Base-by-base conservation (phyloP, 2,888 invertebrate genomes). In the Heteromurus nitidus region DNA sequence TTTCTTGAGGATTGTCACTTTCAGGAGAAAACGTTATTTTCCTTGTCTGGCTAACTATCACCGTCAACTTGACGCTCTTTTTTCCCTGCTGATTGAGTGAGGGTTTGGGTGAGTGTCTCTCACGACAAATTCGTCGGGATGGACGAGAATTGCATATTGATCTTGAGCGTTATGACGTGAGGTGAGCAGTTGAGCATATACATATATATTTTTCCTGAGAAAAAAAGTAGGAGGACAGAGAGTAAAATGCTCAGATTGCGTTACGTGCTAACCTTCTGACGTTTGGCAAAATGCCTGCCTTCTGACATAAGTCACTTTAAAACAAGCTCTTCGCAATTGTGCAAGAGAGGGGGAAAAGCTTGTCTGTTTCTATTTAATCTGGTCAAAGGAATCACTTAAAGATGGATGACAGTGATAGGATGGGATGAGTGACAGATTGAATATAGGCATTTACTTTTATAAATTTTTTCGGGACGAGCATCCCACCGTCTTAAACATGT, bases 1-100 rank as follows among this genome's bases (percentile, higher is more conserved):
- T 69, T 76, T 76, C 60, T 30, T 53, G 62, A 62, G 30, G 68
- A 70, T 69, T 77, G 77, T 77, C 77, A 77, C 77, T 77, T 77
- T 77, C 77, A 70, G 67, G 64, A 64, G 70, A 77, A 69, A 70
- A 69, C 42, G 50, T 64, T 42, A 42, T n/a, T 13, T 64, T 16
- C n/a, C 20, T 55, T 67, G 67, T 75, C 44, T 42, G 0, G n/a
- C 42, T 42, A 44, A 75, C 67, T 30, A 55, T 75, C 62, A 73
- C 62, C 74, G 55, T 58, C 67, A 55, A 20, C 64, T 73, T 64
- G 42, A 22, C 44, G 44, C n/a, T 13, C 26, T 55, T 24, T 55
- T 55, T 24, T 50, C 13, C 16, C 47, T 47, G n/a, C 47, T 47
- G 44, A 13, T n/a, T n/a, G n/a, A n/a, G n/a, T n/a, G n/a, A n/a